phyloP scores from a whole-genome alignment of 1,140 invertebrate genomes.

The Arctopsyche grandis region DNA sequence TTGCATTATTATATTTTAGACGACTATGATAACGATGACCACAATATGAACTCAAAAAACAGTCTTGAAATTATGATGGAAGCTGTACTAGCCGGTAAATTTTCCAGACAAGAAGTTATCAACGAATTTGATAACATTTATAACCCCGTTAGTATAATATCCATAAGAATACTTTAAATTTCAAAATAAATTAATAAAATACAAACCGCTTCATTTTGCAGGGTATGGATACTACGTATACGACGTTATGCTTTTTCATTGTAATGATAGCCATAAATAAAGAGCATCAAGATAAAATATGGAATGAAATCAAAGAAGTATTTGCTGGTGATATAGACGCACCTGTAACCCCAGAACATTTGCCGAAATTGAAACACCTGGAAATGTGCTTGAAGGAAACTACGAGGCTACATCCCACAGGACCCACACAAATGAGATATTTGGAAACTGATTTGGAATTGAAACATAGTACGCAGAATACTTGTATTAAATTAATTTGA shows the following conservation, averaged over 20 bases:
- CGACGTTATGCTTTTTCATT: conserved; percentile 10
- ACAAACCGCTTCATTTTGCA: not conserved
- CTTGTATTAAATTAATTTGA: too few species aligned
- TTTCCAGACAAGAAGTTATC: conserved; percentile 8
- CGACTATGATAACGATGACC: not conserved
- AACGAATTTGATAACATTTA: conserved; percentile 30
- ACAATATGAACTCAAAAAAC: not conserved
- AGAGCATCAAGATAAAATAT: not conserved
- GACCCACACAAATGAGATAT: not conserved
- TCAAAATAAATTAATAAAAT: not conserved
- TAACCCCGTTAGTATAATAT: conserved; percentile 6
- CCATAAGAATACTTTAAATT: not conserved
- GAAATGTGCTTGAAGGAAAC: conserved; percentile 24
- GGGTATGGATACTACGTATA: conserved; percentile 14
- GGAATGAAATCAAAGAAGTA: conserved; percentile 15
- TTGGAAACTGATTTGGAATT: not conserved
- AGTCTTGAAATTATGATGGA: conserved; percentile 4
- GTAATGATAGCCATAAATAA: conserved; percentile 33
- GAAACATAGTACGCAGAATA: not conserved
- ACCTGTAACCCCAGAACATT: not conserved
- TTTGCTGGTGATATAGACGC: conserved; percentile 14
- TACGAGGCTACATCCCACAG: conserved; percentile 18
- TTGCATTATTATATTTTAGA: not conserved
- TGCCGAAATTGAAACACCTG: not conserved
- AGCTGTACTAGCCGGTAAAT: not conserved